Evolutionary conservation across 2,113 vertebrate genomes (phyloP).

Genomic region (Oryzias curvinotus): DNA sequence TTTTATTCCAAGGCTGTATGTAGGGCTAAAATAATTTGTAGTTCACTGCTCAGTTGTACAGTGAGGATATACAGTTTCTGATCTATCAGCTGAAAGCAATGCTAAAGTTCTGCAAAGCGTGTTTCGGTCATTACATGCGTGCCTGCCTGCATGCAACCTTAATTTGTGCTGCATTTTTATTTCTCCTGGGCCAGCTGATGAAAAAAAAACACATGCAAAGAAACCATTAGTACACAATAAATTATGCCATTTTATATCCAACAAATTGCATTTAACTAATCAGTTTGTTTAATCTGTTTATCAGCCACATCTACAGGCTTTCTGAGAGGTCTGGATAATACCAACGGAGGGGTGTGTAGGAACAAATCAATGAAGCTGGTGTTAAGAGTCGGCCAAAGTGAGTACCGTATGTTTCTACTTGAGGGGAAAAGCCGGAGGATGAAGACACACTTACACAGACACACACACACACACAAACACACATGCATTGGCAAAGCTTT

Average conservation of each 20-base stretch:
- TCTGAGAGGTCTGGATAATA: conserved; percentile 92
- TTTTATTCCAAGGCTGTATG: conserved; percentile 5
- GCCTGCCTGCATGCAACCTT: conserved; percentile 8
- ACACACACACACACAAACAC: background rate
- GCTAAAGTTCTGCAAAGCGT: no score
- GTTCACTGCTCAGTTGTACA: conserved; percentile 5
- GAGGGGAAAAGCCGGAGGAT: background rate
- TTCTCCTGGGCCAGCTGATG: conserved; percentile 31
- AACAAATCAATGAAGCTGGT: conserved; percentile 98
- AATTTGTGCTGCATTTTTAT: conserved; percentile 8
- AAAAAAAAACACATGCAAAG: conserved; percentile 5
- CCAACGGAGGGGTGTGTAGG: conserved; percentile 91
- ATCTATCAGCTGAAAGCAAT: conserved; percentile 2
- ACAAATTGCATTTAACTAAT: no score
- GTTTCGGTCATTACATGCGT: background rate
- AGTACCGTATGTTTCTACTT: conserved; percentile 62
- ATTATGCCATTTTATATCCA: background rate
- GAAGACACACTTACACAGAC: background rate
- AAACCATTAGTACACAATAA: background rate
- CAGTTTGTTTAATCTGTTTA: conserved; percentile 2
- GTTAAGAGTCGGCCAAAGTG: conserved; percentile 98
- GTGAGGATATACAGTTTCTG: conserved; percentile 4
- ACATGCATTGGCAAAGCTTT: background rate
- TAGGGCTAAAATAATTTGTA: conserved; percentile 10
- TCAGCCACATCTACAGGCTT: conserved; percentile 94